Conservation (phyloP, 92 coral and sea anemone species). For the Pocillopora grandis region DNA sequence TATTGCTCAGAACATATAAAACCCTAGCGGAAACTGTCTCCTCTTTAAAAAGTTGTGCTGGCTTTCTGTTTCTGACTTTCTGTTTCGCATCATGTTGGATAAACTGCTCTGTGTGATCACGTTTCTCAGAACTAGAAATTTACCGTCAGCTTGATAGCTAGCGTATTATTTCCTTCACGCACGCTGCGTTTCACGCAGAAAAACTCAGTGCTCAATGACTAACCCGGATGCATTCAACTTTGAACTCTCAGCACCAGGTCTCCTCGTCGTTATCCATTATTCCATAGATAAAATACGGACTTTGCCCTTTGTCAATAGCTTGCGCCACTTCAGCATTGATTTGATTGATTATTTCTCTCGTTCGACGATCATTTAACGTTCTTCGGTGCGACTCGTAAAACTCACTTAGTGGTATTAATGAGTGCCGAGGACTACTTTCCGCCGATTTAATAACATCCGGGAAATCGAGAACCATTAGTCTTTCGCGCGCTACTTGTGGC, state of each 20-base stretch:
- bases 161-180: too few species aligned
- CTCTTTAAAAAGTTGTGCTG: too few species aligned
- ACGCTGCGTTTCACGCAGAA: not conserved
- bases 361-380: slow-evolving; percentile 58
- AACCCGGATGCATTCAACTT: not conserved
- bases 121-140: too few species aligned
- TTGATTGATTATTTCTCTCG: slow-evolving; percentile 80
- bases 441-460: slow-evolving; percentile 99
- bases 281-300: slow-evolving; percentile 94
- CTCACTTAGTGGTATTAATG: slow-evolving; percentile 72
- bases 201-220: not conserved
- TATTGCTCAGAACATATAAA: too few species aligned
- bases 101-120: too few species aligned
- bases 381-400: slow-evolving; percentile 56
- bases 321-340: slow-evolving; percentile 87
- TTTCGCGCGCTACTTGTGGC: slow-evolving; percentile 31
- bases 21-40: too few species aligned
- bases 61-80: too few species aligned
- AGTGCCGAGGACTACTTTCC: slow-evolving; percentile 92
- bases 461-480: slow-evolving; percentile 77
- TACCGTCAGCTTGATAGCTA: too few species aligned
- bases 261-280: slow-evolving; percentile 96
- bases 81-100: too few species aligned
- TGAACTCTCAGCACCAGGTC: slow-evolving; percentile 88
- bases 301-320: slow-evolving; percentile 88